Evolutionary conservation across 2,888 invertebrate genomes (phyloP).

Genomic region (Drosophila sordidula): DNA sequence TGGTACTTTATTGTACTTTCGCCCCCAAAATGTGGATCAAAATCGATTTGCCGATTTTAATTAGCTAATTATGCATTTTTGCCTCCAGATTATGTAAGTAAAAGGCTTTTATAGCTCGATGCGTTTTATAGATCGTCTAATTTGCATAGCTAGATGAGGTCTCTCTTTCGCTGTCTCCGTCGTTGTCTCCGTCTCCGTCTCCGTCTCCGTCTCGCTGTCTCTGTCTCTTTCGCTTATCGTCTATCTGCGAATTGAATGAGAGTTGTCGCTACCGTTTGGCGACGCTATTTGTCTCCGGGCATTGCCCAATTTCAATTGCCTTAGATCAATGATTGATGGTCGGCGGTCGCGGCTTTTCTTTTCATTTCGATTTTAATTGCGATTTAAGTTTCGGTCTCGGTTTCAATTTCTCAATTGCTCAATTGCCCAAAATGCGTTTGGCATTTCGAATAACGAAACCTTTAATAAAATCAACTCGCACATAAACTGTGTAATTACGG

Average conservation of each 20-base stretch:
- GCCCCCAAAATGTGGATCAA: slow-evolving; percentile 45
- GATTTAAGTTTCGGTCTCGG: slow-evolving; percentile 4
- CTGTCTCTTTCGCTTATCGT: slow-evolving; percentile 4
- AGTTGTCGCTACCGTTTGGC: slow-evolving; percentile 67
- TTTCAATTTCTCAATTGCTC: slow-evolving; percentile 31
- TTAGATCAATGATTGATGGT: slow-evolving; percentile 55
- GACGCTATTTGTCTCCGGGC: slow-evolving; percentile 53
- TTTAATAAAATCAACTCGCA: slow-evolving; percentile 50
- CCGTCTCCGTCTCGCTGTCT: slow-evolving; percentile 7
- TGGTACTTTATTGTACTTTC: slow-evolving; percentile 65
- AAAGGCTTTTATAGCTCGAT: slow-evolving; percentile 19
- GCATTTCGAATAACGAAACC: slow-evolving; percentile 49
- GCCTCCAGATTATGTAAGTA: slow-evolving; percentile 40
- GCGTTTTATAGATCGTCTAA: slow-evolving; percentile 36
- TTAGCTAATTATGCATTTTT: slow-evolving; percentile 53
- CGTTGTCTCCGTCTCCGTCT: neutral
- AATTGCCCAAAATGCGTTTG: slow-evolving; percentile 34
- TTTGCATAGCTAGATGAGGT: slow-evolving; percentile 31
- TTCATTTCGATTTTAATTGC: slow-evolving; percentile 35
- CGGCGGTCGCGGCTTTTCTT: slow-evolving; percentile 59
- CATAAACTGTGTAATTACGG: slow-evolving; percentile 54
- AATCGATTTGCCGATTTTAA: slow-evolving; percentile 47
- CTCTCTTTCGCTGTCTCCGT: neutral
- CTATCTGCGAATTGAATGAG: slow-evolving; percentile 29
- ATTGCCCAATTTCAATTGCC: slow-evolving; percentile 52